phyloP scores from a whole-genome alignment of 2,797 vertebrate genomes.

The Varecia variegata region DNA sequence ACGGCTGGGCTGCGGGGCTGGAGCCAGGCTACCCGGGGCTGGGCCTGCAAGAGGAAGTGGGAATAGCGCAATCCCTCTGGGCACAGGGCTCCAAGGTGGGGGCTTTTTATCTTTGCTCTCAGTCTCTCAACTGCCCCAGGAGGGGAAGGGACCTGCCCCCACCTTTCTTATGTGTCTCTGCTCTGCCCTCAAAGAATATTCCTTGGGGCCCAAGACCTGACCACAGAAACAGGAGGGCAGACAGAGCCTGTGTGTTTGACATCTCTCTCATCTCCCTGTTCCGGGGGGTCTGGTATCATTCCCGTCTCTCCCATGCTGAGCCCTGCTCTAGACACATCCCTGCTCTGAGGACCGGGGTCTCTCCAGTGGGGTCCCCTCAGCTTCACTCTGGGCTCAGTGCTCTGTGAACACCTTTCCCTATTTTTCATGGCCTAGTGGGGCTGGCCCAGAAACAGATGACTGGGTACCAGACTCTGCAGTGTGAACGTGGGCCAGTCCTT shows the following conservation, averaged over 20 bases:
- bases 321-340: not conserved
- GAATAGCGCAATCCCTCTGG: not conserved
- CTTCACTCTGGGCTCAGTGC: not conserved
- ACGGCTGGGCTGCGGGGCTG: not conserved
- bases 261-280: not conserved
- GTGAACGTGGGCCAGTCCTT: not conserved
- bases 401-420: not conserved
- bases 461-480: not conserved
- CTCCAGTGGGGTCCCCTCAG: not conserved
- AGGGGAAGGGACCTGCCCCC: not conserved
- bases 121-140: not conserved
- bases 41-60: not conserved
- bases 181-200: not conserved
- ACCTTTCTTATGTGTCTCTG: not conserved
- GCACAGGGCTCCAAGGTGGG: not conserved
- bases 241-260: not conserved
- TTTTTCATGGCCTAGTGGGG: not conserved
- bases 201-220: not conserved
- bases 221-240: not conserved
- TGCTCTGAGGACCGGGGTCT: not conserved
- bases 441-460: not conserved
- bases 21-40: not conserved
- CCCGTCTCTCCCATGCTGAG: not conserved
- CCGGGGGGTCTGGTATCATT: not conserved
- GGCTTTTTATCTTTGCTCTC: not conserved